Conservation (phyloP, 2,797 vertebrate species). For the Chrysolophus pictus region DNA sequence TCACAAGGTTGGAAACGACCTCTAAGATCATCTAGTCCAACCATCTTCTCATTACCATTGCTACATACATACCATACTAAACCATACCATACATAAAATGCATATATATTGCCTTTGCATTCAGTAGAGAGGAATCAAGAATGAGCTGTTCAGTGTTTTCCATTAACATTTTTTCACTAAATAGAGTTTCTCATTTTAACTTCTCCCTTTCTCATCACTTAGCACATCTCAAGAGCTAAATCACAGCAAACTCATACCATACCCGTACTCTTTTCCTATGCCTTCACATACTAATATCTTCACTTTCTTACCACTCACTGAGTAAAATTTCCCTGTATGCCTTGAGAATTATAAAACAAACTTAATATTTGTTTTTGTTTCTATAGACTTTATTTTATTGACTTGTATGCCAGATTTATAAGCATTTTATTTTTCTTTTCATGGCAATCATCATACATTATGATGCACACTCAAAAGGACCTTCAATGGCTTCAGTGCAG, state of each 20-base stretch:
- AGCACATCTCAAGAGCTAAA: neutral
- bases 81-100: too few relatives aligned
- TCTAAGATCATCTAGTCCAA: too few relatives aligned
- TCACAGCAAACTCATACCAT: neutral
- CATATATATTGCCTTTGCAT: neutral
- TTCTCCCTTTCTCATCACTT: neutral
- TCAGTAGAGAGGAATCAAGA: slow-evolving; percentile 19
- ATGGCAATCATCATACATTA: neutral
- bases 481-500: neutral
- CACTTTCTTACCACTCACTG: neutral
- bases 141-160: neutral
- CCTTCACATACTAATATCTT: neutral
- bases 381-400: neutral
- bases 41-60: too few relatives aligned
- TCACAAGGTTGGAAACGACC: too few relatives aligned
- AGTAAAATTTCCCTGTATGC: neutral
- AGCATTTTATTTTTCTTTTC: neutral
- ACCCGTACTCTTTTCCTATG: neutral
- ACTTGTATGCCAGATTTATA: neutral
- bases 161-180: neutral
- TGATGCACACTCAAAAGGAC: neutral
- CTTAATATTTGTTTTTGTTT: neutral
- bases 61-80: too few relatives aligned
- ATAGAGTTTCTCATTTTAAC: neutral
- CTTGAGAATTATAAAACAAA: slow-evolving; percentile 9